A percentile compares a stretch with the other conserved stretches of the same genome.
Conservation (phyloP, 2,888 invertebrate species). For the Drosophila barbarae region DNA sequence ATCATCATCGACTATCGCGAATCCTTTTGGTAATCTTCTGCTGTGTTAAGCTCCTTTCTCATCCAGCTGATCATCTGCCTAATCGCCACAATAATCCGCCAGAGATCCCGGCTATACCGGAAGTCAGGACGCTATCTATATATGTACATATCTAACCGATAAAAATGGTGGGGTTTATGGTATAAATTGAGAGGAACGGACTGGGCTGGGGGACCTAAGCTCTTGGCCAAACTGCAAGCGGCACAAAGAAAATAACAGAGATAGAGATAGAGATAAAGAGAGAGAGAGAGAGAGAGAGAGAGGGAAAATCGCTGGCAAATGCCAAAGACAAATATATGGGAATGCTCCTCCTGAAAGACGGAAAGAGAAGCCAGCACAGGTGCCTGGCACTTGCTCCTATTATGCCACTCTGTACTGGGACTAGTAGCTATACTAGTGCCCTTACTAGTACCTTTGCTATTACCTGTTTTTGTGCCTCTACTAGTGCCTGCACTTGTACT, state of each 20-base stretch:
- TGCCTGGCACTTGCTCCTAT: slow-evolving; percentile 41
- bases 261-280: neutral
- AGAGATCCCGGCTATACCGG: slow-evolving; percentile 44
- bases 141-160: slow-evolving; percentile 18
- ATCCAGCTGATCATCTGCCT: slow-evolving; percentile 36
- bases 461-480: neutral
- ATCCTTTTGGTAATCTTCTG: slow-evolving; percentile 22
- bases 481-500: neutral
- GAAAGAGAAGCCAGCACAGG: slow-evolving; percentile 17
- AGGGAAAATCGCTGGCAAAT: slow-evolving; percentile 48
- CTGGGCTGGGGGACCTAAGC: slow-evolving; percentile 23
- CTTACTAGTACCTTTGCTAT: neutral
- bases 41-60: slow-evolving; percentile 32
- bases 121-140: slow-evolving; percentile 33
- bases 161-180: neutral
- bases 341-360: slow-evolving; percentile 1
- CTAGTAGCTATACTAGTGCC: neutral
- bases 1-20: neutral
- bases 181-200: neutral
- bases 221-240: slow-evolving; percentile 29
- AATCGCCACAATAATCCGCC: slow-evolving; percentile 34
- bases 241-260: slow-evolving; percentile 2
- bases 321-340: slow-evolving; percentile 58
- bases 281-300: neutral
- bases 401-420: neutral